Base-by-base conservation (phyloP, 2,113 vertebrate genomes). In the Hippocampus comes region DNA sequence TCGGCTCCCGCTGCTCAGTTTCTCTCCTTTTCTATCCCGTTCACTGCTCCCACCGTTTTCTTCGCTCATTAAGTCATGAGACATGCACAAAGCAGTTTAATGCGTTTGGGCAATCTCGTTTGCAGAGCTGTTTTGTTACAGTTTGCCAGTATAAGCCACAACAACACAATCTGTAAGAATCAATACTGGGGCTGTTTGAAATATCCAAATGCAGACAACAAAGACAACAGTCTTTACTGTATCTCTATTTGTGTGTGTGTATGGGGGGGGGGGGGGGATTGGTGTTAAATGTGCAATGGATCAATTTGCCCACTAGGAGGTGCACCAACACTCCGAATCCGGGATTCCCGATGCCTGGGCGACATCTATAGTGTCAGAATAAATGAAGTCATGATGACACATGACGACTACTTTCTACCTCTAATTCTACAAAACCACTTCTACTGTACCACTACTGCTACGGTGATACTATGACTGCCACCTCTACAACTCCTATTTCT, bases 21-120 rank as follows among this genome's bases (percentile, higher is more conserved):
- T 41, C 27, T 25, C 60, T 71, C 27, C 15, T 21, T 70, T 67
- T 55, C 23, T 25, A 53, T 74, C 34, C 55, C 9, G 25, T 11
- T 69, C 4, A 46, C 67, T 68, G 88, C 84, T 12, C 82, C 87
- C 60, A 46, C 86, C 83, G 9, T 82, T 87, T 49, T 89, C 86
- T 72, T 59, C 71, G 71, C 49, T 64, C 12, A 61, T 9, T 21
- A 70, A 23, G 23, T 25, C n/a, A 53, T 71, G 42, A 64, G 74
- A 5, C 57, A 65, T 43, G 21, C 9, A 12, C 11, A 67, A 8
- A 38, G 41, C 30, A 10, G 7, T 38, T 55, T 51, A 2, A 38
- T 23, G 21, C 53, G 3, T 23, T n/a, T 9, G 3, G 9, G 53
- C 53, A 55, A 55, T 55, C 21, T n/a, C 21, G 30, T 78, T 65